Conservation (phyloP, 2,797 vertebrate species). For the Petrocephalus sullivani region DNA sequence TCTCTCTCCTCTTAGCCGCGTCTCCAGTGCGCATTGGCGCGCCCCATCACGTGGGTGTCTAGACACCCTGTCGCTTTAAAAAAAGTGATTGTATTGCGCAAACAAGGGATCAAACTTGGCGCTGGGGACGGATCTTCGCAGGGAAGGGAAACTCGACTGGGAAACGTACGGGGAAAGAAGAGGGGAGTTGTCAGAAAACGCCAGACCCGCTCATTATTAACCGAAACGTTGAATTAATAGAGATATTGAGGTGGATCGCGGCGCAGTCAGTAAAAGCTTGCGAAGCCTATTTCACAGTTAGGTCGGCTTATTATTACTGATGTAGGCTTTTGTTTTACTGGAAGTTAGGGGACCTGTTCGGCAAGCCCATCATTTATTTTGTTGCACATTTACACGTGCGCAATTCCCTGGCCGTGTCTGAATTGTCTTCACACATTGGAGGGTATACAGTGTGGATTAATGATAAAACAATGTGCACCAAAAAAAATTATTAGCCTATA, state of each 20-base stretch:
- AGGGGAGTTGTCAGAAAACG: not conserved
- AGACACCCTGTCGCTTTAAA: conserved; percentile 94
- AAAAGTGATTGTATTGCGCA: conserved; percentile 89
- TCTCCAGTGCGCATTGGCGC: conserved; percentile 81
- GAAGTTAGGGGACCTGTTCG: not conserved
- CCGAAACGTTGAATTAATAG: not conserved
- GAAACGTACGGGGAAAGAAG: not conserved
- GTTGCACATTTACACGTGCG: not conserved
- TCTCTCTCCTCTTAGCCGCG: conserved; percentile 48
- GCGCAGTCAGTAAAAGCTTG: not conserved
- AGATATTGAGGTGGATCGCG: not conserved
- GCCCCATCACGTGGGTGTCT: conserved; percentile 90
- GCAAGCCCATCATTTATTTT: not conserved
- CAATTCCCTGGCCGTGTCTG: not conserved
- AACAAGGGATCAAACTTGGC: conserved; percentile 80
- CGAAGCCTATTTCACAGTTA: not conserved
- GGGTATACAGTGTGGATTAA: not conserved
- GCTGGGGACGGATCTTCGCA: conserved; percentile 46
- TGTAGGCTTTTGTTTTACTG: not conserved
- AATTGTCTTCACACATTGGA: not conserved
- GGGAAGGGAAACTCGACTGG: conserved; percentile 30
- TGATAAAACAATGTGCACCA: not conserved
- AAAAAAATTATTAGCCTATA: not conserved
- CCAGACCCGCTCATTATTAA: not conserved
- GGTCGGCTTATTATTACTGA: not conserved